Conservation (phyloP, 1,140 invertebrate genomes). For the Anastatus disparis region DNA sequence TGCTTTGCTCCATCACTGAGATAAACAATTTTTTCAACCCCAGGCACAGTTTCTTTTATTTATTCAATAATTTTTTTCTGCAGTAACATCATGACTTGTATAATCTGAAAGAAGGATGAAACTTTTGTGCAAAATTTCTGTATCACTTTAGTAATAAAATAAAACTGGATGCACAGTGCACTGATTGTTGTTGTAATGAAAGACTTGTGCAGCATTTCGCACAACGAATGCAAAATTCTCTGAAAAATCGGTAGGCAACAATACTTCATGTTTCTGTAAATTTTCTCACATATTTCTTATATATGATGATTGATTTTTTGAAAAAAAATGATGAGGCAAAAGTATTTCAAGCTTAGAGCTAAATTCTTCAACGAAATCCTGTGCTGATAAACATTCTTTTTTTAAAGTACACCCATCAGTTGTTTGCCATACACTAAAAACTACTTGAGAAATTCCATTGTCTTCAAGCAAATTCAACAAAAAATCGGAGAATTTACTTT, state of each 20-base stretch:
- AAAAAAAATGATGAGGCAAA: neutral
- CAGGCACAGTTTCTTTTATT: neutral
- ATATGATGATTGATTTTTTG: conserved; percentile 33
- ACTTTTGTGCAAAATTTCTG: neutral
- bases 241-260: neutral
- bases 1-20: no score
- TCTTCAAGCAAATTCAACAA: neutral
- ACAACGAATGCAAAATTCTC: neutral
- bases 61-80: neutral
- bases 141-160: neutral
- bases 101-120: neutral
- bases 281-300: no score
- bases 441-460: neutral
- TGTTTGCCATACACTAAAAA: neutral
- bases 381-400: neutral
- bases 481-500: no score
- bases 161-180: conserved; percentile 1
- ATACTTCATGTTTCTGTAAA: neutral
- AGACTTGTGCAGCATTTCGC: neutral
- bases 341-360: neutral
- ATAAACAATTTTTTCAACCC: neutral
- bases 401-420: neutral
- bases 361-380: neutral
- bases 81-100: conserved; percentile 4
- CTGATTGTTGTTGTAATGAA: conserved; percentile 21